phyloP scores from a whole-genome alignment of 2,113 vertebrate genomes.

The Pica pica region DNA sequence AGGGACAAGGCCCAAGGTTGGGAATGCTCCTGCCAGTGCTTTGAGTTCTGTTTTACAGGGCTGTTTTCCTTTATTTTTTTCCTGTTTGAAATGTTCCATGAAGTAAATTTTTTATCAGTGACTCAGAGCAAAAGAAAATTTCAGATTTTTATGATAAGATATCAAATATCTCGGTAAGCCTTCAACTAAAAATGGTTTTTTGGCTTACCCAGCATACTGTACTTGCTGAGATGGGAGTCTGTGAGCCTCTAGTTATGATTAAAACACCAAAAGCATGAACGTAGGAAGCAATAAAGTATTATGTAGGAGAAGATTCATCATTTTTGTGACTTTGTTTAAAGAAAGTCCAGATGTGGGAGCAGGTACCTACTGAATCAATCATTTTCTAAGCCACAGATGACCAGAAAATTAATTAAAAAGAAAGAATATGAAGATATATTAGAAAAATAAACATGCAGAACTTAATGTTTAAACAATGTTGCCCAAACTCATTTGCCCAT shows the following conservation, averaged over 20 bases:
- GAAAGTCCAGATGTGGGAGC: not conserved
- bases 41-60: not conserved
- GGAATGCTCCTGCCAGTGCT: not conserved
- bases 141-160: not conserved
- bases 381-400: not conserved
- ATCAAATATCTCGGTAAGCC: not conserved
- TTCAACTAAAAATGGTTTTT: not conserved
- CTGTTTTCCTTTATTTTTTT: not conserved
- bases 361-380: not conserved
- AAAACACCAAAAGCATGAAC: not conserved
- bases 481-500: not conserved
- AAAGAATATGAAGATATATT: not conserved
- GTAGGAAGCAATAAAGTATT: not conserved
- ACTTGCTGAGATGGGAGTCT: not conserved
- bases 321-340: conserved; percentile 9
- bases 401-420: conserved; percentile 1
- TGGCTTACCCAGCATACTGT: not conserved
- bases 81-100: not conserved
- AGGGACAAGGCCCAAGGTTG: not conserved
- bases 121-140: not conserved
- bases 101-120: not conserved
- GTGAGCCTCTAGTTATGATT: not conserved
- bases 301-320: not conserved
- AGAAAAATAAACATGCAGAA: not conserved
- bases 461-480: not conserved